Evolutionary conservation across 2,888 invertebrate species (phyloP), one percentile per base, ranked within the genome.

Genomic region (Junonia oenone): DNA sequence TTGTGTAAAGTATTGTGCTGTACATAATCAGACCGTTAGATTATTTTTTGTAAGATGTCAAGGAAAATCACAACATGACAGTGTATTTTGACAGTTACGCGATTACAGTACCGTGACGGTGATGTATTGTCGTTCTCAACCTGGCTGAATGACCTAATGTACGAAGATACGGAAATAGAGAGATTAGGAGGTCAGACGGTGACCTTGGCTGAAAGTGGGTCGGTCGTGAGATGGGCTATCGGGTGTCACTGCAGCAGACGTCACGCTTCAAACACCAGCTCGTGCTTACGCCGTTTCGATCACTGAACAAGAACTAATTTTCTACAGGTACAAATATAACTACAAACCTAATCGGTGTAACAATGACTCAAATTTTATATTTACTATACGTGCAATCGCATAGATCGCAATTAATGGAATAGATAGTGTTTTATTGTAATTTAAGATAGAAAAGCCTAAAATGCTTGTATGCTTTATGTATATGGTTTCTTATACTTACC

Each of bases 161-260:
- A 54, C 50, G 38, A 54, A 56, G 56, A 60, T 56, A 67, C 68
- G 68, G 69, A 69, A 70, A 68, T 71, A 71, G 69, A 71, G 69
- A 73, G 80, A 79, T 81, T 78, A 87, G 83, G 81, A 82, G 88
- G 89, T 86, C 85, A 87, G 71, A 66, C 78, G 75, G 80, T 87
- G 87, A 89, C 89, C 90, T 89, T 90, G 89, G 69, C 63, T 71
- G 73, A 67, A 87, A 88, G 87, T 86, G 70, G 85, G 90, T 81
- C 89, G 83, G 72, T 89, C 88, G 90, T 89, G 86, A 88, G 89
- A 84, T 86, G 83, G 81, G 81, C 85, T 88, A 68, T 69, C 69
- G 68, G 69, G 63, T 87, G 87, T 87, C 88, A 86, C 83, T 83
- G 77, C 83, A 84, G 88, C 83, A 86, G 85, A 79, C 89, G 88